Base-by-base conservation (phyloP, 2,888 invertebrate genomes). In the Aphodius granarius region DNA sequence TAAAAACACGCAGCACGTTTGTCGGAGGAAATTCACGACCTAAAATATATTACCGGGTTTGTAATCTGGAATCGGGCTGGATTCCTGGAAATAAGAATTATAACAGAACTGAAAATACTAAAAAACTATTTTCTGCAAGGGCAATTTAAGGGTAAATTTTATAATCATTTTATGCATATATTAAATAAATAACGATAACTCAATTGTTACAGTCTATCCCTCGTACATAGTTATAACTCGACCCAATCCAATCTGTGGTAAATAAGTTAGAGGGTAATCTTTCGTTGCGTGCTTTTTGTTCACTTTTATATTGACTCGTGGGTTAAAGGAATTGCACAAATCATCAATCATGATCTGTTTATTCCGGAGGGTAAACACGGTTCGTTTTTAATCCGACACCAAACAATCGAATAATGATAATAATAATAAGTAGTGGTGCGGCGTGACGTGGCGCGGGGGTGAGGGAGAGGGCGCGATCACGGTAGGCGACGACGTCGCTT, bases 301-400 rank as follows among this genome's bases (percentile, higher is more conserved):
- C 2, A 43, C 43, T 43, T 43, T 43, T 43, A 43, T 3, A 43
- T 43, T 43, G 43, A 43, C 43, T 43, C 3, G 43, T 75, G 73
- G 76, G 78, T 77, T 22, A 72, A 65, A 66, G 75, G 78, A 79
- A 78, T 78, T 77, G 74, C 76, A 78, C 76, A 77, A 77, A 76
- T 76, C 78, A 80, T 80, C 80, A 80, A 80, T 80, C 80, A 80
- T 75, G 77, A 76, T 77, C 78, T 78, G 80, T 80, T 80, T 80
- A 80, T 80, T 79, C 78, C 74, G 78, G n/a, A n/a, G 43, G 2
- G 43, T 13, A 43, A 43, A 43, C 43, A 6, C 9, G 43, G 43
- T 43, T 43, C 74, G 75, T 79, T 79, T 79, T 80, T 80, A 80
- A 80, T 80, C 78, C 76, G 64, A 73, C 75, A 71, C 76, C 78